Conservation (phyloP, 2,888 invertebrate species). For the Temnothorax rugatulus region DNA sequence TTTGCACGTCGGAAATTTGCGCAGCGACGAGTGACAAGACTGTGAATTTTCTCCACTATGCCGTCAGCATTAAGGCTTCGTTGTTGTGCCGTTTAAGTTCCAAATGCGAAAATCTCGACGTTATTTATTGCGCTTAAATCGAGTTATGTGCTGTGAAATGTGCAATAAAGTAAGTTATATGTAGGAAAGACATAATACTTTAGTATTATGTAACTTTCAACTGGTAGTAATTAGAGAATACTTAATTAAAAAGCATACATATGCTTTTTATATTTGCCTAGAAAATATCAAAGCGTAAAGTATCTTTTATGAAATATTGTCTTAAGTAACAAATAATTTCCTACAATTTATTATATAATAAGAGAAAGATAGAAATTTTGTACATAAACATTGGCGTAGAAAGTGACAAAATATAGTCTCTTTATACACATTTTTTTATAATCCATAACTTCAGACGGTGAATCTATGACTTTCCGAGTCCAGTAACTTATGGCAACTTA, state of each 20-base stretch:
- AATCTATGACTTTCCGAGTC: conserved; percentile 3
- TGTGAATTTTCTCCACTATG: conserved; percentile 1
- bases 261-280: background rate
- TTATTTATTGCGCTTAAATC: background rate
- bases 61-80: background rate
- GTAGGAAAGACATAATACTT: background rate
- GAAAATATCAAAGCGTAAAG: background rate
- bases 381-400: background rate
- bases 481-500: background rate
- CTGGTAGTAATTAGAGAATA: background rate
- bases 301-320: background rate
- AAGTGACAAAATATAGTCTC: background rate
- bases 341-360: background rate
- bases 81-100: conserved; percentile 17
- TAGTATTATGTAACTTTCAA: no score
- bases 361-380: background rate
- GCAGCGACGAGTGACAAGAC: conserved; percentile 19
- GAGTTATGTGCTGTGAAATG: background rate
- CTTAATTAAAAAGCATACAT: background rate
- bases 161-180: background rate
- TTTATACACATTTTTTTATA: conserved; percentile 9
- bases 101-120: background rate
- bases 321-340: background rate
- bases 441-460: background rate
- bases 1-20: conserved; percentile 39